A percentile compares a stretch with the other conserved stretches of the same genome.
Conservation (phyloP, 2,797 vertebrate species). For the Arctocebus calabarensis region DNA sequence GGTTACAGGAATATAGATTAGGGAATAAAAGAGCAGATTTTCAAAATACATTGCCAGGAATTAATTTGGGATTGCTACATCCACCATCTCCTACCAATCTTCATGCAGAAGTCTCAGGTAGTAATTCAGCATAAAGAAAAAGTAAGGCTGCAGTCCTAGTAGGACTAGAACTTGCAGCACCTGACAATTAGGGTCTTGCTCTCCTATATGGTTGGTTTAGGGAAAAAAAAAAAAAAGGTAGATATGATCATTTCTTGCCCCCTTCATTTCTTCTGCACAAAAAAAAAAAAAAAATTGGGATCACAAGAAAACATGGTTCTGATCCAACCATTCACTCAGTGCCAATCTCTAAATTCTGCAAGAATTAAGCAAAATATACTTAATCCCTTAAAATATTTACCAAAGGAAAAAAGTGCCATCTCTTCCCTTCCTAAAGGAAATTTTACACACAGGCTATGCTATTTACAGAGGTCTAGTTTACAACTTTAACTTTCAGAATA, state of each 20-base stretch:
- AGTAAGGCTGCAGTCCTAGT: neutral
- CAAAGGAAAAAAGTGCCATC: conserved; percentile 24
- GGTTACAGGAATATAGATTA: neutral
- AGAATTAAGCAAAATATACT: conserved; percentile 38
- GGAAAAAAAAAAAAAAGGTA: conserved; percentile 29
- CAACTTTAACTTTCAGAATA: conserved; percentile 26
- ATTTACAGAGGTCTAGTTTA: conserved; percentile 37
- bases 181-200: conserved; percentile 5
- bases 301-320: conserved; percentile 43
- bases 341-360: conserved; percentile 44
- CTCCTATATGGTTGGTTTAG: neutral
- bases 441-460: conserved; percentile 22
- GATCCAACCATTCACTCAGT: conserved; percentile 36
- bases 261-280: conserved; percentile 33
- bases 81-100: neutral
- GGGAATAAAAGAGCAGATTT: conserved; percentile 25
- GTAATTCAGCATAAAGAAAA: neutral
- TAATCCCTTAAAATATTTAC: conserved; percentile 61
- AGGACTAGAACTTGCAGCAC: neutral
- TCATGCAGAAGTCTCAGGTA: neutral
- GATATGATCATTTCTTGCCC: conserved; percentile 37
- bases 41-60: conserved; percentile 1
- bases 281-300: neutral
- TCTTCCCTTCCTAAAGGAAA: conserved; percentile 21
- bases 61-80: neutral